Conservation (phyloP, 2,888 invertebrate genomes). For the Tipula helvola region DNA sequence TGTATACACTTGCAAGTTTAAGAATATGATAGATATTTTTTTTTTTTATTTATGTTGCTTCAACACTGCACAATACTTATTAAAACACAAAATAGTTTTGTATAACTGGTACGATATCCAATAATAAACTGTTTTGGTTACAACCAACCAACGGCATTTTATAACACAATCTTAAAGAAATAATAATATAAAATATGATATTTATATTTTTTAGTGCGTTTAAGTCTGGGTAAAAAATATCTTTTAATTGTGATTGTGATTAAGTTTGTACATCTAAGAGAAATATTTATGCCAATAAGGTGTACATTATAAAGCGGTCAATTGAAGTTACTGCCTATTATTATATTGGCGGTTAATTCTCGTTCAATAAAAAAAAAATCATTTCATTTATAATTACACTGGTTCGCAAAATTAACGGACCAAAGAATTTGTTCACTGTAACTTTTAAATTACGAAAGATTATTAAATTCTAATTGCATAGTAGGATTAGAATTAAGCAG, state of each 20-base stretch:
- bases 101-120: neutral
- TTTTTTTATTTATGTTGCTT: too few relatives aligned
- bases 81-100: neutral
- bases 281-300: too few relatives aligned
- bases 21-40: neutral
- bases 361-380: too few relatives aligned
- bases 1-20: neutral
- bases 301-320: too few relatives aligned
- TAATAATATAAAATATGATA: neutral
- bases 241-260: neutral
- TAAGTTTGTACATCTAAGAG: neutral
- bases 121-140: conserved; percentile 7
- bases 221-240: neutral
- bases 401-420: too few relatives aligned
- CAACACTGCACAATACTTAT: neutral
- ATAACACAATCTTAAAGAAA: neutral
- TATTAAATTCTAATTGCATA: too few relatives aligned
- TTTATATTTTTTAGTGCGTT: neutral
- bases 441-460: too few relatives aligned
- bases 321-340: too few relatives aligned
- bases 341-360: too few relatives aligned
- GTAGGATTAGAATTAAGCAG: too few relatives aligned
- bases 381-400: too few relatives aligned
- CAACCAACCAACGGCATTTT: neutral
- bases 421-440: too few relatives aligned